phyloP scores from a whole-genome alignment of 2,113 vertebrate genomes.

The Gorilla gorilla region DNA sequence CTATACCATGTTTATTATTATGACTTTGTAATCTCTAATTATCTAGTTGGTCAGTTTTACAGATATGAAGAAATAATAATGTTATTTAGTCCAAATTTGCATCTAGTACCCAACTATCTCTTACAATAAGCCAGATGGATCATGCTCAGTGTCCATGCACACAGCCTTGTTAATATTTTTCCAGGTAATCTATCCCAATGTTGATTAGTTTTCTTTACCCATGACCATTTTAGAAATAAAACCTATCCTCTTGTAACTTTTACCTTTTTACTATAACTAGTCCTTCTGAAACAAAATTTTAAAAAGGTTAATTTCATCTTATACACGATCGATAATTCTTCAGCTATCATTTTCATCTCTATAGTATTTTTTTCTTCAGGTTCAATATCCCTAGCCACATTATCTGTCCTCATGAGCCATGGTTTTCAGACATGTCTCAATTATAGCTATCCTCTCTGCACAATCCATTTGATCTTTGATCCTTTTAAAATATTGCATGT shows the following conservation, averaged over 20 bases:
- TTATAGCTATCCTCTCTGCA: background rate
- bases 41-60: background rate
- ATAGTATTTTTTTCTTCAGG: background rate
- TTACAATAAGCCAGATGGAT: background rate
- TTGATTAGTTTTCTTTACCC: background rate
- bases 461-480: background rate
- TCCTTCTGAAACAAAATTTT: background rate
- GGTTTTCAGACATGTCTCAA: background rate
- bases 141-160: background rate
- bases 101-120: background rate
- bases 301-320: background rate
- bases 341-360: background rate
- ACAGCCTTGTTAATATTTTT: background rate
- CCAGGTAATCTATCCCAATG: background rate
- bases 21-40: background rate
- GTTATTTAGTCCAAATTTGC: background rate
- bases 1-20: background rate
- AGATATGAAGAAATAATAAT: background rate
- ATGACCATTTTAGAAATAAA: background rate
- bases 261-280: background rate
- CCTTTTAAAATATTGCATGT: constrained; percentile 1
- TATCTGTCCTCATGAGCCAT: background rate
- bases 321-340: background rate
- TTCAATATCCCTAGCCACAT: background rate
- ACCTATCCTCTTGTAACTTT: background rate